These are phyloP conservation scores for Lacerta agilis DNA, from an alignment of 2,797 vertebrate species.

Conservation along the genomic window DNA sequence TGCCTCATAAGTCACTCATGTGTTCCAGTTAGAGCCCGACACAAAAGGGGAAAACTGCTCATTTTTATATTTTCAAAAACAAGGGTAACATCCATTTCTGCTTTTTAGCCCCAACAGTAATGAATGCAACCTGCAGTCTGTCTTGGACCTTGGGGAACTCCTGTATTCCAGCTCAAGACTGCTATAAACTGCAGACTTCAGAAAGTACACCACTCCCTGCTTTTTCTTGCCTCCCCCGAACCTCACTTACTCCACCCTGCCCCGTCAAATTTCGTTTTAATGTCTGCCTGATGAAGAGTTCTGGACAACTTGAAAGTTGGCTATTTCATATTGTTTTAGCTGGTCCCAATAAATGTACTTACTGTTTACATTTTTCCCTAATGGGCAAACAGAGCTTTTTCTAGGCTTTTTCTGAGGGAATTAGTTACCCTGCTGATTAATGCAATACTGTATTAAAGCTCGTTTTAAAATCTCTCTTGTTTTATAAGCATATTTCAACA, in stretches of 20 bases:
- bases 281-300: neutral
- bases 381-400: neutral
- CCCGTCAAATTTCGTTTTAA: neutral
- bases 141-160: neutral
- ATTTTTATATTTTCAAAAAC: neutral
- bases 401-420: neutral
- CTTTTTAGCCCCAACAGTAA: neutral
- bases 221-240: neutral
- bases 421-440: neutral
- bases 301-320: neutral
- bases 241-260: too few relatives aligned
- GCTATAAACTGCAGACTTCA: neutral
- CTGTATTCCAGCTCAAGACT: neutral
- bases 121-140: neutral
- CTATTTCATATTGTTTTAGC: neutral
- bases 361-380: neutral
- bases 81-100: neutral
- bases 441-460: neutral
- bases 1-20: neutral
- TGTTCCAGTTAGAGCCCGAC: neutral
- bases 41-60: neutral
- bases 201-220: neutral
- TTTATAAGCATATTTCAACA: neutral
- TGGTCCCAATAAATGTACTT: neutral
- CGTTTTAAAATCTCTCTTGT: neutral